Evolutionary conservation across 2,797 vertebrate species (phyloP).

Genomic region (Percopsis omiscomaycus): DNA sequence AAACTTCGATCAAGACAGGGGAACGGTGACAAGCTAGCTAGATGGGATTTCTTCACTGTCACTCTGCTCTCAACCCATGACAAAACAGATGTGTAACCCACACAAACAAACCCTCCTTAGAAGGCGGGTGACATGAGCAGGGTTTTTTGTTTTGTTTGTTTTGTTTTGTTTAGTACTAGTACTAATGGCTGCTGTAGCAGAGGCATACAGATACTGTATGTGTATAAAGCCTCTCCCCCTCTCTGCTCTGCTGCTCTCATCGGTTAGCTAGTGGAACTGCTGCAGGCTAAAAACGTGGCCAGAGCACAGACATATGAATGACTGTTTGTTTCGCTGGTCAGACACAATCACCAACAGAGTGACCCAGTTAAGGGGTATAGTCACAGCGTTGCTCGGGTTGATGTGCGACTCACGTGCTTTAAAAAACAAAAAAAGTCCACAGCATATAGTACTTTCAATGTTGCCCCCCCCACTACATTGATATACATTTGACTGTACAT

Average conservation of each 20-base stretch:
- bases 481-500: background rate
- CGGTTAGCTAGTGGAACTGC: conserved; percentile 68
- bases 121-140: conserved; percentile 63
- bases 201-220: conserved; percentile 50
- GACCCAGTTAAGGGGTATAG: conserved; percentile 69
- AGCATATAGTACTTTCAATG: no score
- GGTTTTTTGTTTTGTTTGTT: conserved; percentile 36
- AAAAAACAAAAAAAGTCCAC: no score
- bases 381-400: conserved; percentile 66
- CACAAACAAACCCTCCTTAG: conserved; percentile 64
- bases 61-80: conserved; percentile 61
- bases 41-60: conserved; percentile 76
- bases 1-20: conserved; percentile 57
- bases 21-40: conserved; percentile 70
- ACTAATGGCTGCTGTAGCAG: conserved; percentile 65
- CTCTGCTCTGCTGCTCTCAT: conserved; percentile 69
- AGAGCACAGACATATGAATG: conserved; percentile 71
- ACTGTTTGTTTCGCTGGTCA: conserved; percentile 76
- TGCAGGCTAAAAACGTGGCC: conserved; percentile 75
- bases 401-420: conserved; percentile 12
- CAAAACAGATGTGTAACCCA: conserved; percentile 53
- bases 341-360: conserved; percentile 75
- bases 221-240: conserved; percentile 74
- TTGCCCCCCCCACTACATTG: background rate
- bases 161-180: background rate